A percentile compares a stretch with the other conserved stretches of the same genome.
These are phyloP conservation scores for Oxystoma pomonae DNA, from an alignment of 2,888 invertebrate genomes.

Conservation along the genomic window DNA sequence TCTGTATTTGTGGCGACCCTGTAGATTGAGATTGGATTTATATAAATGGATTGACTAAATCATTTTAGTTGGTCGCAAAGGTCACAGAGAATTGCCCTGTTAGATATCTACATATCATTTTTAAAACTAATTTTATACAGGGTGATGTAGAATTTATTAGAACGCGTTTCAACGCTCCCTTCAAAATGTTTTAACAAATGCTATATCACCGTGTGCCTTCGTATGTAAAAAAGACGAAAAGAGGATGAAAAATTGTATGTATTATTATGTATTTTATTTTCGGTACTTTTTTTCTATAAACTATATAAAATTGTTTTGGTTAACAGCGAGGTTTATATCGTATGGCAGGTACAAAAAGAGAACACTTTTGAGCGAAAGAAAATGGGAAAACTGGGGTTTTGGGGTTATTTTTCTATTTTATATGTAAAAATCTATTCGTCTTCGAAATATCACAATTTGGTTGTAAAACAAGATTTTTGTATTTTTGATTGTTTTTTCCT, in stretches of 20 bases:
- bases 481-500: conserved; percentile 31
- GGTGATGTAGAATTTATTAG: too few relatives aligned
- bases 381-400: background rate
- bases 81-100: conserved; percentile 47
- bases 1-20: too few relatives aligned
- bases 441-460: background rate
- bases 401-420: background rate
- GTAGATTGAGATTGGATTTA: too few relatives aligned
- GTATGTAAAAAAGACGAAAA: conserved; percentile 23
- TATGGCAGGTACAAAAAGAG: background rate
- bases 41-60: too few relatives aligned
- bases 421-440: background rate
- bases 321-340: background rate
- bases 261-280: conserved; percentile 25
- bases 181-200: too few relatives aligned
- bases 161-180: too few relatives aligned
- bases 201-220: background rate
- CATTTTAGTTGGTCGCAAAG: conserved; percentile 39
- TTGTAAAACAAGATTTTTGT: too few relatives aligned
- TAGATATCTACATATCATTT: conserved; percentile 30
- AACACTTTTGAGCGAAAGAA: background rate
- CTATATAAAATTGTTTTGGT: background rate
- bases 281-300: conserved; percentile 35
- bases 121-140: too few relatives aligned
- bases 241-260: conserved; percentile 30